phyloP scores from a whole-genome alignment of 2,113 vertebrate species.

The Poeciliopsis occidentalis region DNA sequence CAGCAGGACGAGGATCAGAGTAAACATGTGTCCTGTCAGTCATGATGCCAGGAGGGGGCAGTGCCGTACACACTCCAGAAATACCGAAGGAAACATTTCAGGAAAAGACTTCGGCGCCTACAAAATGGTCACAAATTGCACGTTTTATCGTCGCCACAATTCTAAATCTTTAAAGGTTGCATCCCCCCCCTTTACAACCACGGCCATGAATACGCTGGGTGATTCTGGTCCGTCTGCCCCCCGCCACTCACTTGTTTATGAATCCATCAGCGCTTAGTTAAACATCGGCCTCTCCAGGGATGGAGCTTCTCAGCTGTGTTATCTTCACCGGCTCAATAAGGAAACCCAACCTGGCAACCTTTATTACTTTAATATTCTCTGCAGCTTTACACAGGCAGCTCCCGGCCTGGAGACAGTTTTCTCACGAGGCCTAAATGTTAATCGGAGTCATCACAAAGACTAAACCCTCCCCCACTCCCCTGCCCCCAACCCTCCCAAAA shows the following conservation, averaged over 20 bases:
- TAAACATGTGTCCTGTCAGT: constrained; percentile 73
- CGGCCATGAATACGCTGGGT: constrained; percentile 29
- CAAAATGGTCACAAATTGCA: background rate
- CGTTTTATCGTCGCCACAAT: background rate
- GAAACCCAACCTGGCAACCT: constrained; percentile 11
- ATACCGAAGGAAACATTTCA: constrained; percentile 10
- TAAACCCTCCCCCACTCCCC: too few relatives aligned
- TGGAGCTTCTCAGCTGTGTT: constrained; percentile 42
- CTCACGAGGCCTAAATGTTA: background rate
- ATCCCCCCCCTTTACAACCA: constrained; percentile 16
- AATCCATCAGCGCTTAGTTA: constrained; percentile 61
- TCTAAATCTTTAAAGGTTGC: background rate
- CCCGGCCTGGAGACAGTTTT: background rate
- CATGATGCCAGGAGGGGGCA: constrained; percentile 31
- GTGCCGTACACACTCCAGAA: constrained; percentile 28
- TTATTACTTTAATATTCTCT: constrained; percentile 1
- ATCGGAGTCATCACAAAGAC: background rate
- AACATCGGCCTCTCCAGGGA: constrained; percentile 47
- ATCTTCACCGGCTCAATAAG: constrained; percentile 32
- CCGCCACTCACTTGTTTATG: constrained; percentile 64
- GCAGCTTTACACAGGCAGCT: background rate
- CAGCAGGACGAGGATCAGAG: constrained; percentile 64
- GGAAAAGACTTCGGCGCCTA: background rate
- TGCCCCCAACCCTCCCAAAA: too few relatives aligned
- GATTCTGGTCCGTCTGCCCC: constrained; percentile 41